phyloP scores from a whole-genome alignment of 2,888 invertebrate species.

The Macrosiphum euphorbiae region DNA sequence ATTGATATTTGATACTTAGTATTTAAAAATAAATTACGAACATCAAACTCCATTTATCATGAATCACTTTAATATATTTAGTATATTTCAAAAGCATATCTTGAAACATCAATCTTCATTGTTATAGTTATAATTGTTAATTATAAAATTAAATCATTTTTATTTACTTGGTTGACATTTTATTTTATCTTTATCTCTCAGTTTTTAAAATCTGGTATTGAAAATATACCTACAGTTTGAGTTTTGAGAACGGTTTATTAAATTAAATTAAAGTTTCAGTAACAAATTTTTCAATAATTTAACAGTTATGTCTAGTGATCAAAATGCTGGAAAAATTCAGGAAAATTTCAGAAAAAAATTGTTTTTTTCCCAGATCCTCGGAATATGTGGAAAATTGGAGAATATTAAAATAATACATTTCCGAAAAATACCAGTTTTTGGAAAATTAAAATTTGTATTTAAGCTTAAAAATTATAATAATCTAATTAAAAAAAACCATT shows the following conservation, averaged over 20 bases:
- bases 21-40: background rate
- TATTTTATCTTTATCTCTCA: background rate
- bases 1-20: background rate
- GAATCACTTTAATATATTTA: no score
- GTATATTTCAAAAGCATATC: background rate
- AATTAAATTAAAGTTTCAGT: background rate
- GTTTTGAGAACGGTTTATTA: background rate
- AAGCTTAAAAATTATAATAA: no score
- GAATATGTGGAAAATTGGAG: no score
- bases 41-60: background rate
- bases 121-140: background rate
- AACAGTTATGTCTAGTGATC: background rate
- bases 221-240: background rate
- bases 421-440: no score
- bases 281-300: no score
- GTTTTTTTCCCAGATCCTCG: no score
- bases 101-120: background rate
- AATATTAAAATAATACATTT: no score
- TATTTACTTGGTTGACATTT: background rate
- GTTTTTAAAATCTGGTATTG: background rate
- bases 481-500: no score
- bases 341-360: no score
- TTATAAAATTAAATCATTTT: background rate
- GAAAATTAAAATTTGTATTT: no score
- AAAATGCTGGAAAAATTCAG: no score